Percentiles rank a stretch among this genome's conserved stretches.
Conservation (phyloP, 2,113 vertebrate species). For the Gopherus evgoodei region DNA sequence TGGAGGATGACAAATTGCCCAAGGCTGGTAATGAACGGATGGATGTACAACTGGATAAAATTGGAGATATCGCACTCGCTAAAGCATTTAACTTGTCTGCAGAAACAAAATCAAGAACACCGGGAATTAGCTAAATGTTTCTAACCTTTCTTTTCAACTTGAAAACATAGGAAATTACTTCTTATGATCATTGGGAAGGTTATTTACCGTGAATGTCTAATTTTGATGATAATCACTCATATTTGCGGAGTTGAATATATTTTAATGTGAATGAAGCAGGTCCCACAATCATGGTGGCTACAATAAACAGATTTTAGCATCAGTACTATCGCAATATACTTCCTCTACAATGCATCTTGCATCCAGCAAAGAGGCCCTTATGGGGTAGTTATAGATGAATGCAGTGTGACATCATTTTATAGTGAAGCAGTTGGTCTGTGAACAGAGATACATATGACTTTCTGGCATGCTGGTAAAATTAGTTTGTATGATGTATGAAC, state of each 20-base stretch:
- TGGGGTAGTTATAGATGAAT: background rate
- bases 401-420: background rate
- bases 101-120: background rate
- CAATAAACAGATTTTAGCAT: background rate
- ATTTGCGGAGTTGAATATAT: rapidly evolving
- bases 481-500: background rate
- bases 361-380: background rate
- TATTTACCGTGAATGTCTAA: background rate
- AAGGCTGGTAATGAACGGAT: background rate
- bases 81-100: background rate
- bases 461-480: background rate
- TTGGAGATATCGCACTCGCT: background rate
- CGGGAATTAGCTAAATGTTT: background rate
- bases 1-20: background rate
- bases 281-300: background rate
- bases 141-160: background rate
- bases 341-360: background rate
- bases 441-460: background rate
- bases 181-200: background rate
- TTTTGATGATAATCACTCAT: background rate
- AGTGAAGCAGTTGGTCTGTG: background rate
- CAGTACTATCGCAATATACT: background rate
- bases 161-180: background rate
- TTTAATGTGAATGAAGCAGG: background rate
- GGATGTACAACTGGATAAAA: background rate